Conservation (phyloP, 1,140 invertebrate species). For the Caenorhabditis remanei region DNA sequence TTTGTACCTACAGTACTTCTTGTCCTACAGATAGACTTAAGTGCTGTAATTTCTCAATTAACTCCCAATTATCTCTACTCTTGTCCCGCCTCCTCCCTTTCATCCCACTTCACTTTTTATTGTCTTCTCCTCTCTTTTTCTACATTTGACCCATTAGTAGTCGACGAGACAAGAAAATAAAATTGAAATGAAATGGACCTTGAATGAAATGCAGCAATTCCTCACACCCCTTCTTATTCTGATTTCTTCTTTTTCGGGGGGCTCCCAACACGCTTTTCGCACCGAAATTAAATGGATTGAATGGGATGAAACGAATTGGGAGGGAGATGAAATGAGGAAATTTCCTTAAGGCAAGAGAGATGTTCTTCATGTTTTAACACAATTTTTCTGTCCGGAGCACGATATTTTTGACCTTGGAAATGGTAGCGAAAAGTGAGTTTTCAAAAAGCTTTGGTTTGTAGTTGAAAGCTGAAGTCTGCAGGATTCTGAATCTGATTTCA, state of each 20-base stretch:
- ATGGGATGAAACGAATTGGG: background rate
- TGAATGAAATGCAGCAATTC: constrained; percentile 14
- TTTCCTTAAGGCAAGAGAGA: background rate
- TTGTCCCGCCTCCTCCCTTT: too few relatives aligned
- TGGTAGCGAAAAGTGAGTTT: too few relatives aligned
- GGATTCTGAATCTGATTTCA: too few relatives aligned
- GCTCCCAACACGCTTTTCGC: background rate
- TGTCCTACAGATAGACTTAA: too few relatives aligned
- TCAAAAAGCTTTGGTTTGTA: too few relatives aligned
- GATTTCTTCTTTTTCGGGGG: background rate
- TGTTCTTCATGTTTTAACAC: too few relatives aligned
- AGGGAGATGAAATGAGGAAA: background rate
- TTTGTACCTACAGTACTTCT: too few relatives aligned
- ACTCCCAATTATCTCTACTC: too few relatives aligned
- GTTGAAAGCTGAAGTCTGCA: too few relatives aligned
- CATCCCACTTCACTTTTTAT: background rate
- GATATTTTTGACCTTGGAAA: too few relatives aligned
- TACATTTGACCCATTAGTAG: constrained; percentile 26
- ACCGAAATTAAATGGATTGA: constrained; percentile 27
- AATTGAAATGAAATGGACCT: constrained; percentile 50
- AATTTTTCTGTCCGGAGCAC: too few relatives aligned
- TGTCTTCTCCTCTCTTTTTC: background rate
- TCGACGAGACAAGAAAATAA: background rate
- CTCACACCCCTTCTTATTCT: background rate
- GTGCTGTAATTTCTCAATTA: too few relatives aligned